These are phyloP conservation scores for Philopotamus ludificatus DNA, from an alignment of 1,140 invertebrate species.

Conservation along the genomic window DNA sequence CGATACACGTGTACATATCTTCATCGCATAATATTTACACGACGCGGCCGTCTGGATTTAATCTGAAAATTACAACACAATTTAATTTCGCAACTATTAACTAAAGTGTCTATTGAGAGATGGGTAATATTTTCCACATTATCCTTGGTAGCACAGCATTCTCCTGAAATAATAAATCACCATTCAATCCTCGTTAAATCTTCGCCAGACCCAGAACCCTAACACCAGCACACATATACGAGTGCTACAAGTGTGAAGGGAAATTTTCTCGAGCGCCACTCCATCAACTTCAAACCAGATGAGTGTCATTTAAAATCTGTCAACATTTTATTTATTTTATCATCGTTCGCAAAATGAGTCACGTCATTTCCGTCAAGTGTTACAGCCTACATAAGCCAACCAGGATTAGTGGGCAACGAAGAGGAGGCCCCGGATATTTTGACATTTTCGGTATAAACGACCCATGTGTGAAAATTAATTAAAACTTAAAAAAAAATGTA, in stretches of 20 bases:
- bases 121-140: too few relatives aligned
- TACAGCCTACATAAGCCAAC: not conserved
- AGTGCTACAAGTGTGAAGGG: not conserved
- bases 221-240: not conserved
- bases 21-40: not conserved
- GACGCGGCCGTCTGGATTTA: too few relatives aligned
- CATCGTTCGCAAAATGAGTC: conserved; percentile 25
- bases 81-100: too few relatives aligned
- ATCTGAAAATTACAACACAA: too few relatives aligned
- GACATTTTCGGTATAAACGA: too few relatives aligned
- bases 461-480: too few relatives aligned
- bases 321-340: conserved; percentile 33
- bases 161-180: conserved; percentile 17
- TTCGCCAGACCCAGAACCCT: not conserved
- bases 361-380: not conserved
- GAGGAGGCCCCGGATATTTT: not conserved
- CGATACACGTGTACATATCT: not conserved
- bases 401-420: not conserved
- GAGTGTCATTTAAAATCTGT: conserved; percentile 32
- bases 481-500: too few relatives aligned
- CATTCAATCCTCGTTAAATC: conserved; percentile 2
- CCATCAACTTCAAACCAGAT: conserved; percentile 30
- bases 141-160: too few relatives aligned
- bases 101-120: too few relatives aligned
- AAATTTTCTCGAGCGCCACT: conserved; percentile 17